Evolutionary conservation across 2,113 vertebrate genomes (phyloP).

Genomic region (Shinisaurus crocodilurus): DNA sequence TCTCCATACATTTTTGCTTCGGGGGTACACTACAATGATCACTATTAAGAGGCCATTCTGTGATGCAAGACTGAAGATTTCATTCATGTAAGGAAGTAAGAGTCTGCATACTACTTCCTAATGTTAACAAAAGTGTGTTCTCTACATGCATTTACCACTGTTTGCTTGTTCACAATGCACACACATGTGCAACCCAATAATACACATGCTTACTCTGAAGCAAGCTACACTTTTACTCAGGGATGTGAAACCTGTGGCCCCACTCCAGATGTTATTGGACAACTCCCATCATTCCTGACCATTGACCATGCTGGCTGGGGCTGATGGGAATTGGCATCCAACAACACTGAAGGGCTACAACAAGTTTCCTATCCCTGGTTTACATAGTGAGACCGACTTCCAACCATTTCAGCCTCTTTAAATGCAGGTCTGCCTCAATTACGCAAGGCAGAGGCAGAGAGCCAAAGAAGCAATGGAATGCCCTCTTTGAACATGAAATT

Average conservation of each 20-base stretch:
- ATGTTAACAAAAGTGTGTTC: neutral
- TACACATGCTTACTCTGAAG: neutral
- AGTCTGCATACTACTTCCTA: neutral
- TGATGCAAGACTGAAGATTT: neutral
- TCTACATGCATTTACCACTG: neutral
- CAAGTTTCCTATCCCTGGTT: neutral
- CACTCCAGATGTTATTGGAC: too few relatives aligned
- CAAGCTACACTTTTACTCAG: neutral
- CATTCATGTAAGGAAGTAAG: neutral
- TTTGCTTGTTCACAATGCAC: neutral
- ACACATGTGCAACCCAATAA: neutral
- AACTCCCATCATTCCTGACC: neutral
- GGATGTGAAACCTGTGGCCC: too few relatives aligned
- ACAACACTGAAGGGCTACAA: neutral
- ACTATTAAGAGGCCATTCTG: neutral
- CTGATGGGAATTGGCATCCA: neutral
- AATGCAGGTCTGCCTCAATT: neutral
- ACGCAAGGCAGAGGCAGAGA: neutral
- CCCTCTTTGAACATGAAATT: neutral
- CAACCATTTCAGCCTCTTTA: neutral
- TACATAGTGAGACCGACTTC: neutral
- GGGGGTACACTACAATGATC: neutral
- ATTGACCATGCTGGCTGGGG: neutral
- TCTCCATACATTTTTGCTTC: neutral
- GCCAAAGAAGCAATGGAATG: neutral